Evolutionary conservation across 1,140 invertebrate species (phyloP), one percentile per base, ranked within the genome.

Genomic region (Drosophila tristis): DNA sequence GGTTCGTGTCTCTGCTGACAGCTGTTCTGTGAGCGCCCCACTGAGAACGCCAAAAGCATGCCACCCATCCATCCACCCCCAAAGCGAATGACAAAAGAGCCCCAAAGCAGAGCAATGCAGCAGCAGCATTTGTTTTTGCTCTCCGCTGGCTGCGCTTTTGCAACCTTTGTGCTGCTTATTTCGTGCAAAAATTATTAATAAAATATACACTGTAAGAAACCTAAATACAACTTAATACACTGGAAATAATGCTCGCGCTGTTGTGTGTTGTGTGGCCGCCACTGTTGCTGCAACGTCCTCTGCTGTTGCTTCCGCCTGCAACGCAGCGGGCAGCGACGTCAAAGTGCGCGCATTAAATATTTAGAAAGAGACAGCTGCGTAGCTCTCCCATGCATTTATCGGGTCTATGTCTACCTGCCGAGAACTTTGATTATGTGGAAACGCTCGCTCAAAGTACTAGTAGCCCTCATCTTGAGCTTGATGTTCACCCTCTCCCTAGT

Each of bases 401-500:
- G 11, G 35, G 35, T 39, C 35, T 13, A 20, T 20, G 20, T 20
- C 20, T 20, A 39, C 35, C 9, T 59, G 31, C 26, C 57, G 20
- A 45, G 20, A 45, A 8, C 29, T 57, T 66, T 59, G 70, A 90
- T 77, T 87, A 92, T 92, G 91, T 77, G 80, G 72, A 86, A 85
- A 59, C 79, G 90, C 51, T 78, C 86, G 45, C 61, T 91, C 11
- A 92, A 92, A 67, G 65, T 92, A 5, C 20, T 87, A 8, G 73
- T 87, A 51, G 91, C 91, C 53, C 65, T 92, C 48, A 79, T 90
- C 58, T 75, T 92, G 54, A 92, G 91, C 76, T 81, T 92, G 60
- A 92, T 92, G 91, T 92, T 92, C 73, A 92, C 91, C 35, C 50
- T 92, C 23, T 92, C 91, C 26, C 73, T 92, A 64, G 67, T 90